These are phyloP conservation scores for Mandrillus leucophaeus DNA, from an alignment of 2,113 vertebrate species.

Conservation along the genomic window DNA sequence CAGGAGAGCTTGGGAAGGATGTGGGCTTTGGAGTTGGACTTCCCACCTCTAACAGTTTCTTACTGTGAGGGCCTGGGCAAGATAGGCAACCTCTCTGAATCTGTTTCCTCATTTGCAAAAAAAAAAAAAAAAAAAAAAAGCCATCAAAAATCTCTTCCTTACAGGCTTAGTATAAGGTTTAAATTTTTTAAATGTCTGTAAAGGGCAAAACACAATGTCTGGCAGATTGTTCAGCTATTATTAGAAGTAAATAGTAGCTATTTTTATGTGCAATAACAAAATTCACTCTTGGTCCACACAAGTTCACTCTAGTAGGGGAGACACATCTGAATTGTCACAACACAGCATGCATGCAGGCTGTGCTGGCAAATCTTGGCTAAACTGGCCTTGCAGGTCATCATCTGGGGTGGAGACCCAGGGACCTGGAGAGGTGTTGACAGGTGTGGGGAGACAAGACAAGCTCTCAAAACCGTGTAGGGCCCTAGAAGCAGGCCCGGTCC, in stretches of 20 bases:
- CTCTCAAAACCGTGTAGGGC: background rate
- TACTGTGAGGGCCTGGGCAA: background rate
- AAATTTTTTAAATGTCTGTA: background rate
- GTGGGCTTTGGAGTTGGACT: background rate
- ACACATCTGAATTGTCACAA: background rate
- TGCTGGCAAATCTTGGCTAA: background rate
- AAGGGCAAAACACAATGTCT: background rate
- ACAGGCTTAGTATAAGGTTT: background rate
- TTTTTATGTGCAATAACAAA: slow-evolving; percentile 24
- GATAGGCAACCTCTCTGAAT: background rate
- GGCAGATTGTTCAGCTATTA: background rate
- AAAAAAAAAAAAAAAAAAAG: background rate
- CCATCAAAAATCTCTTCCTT: background rate
- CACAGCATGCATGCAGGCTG: rapidly evolving
- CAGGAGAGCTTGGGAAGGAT: background rate
- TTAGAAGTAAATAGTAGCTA: slow-evolving; percentile 29
- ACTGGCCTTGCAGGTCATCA: background rate
- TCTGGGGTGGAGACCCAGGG: background rate
- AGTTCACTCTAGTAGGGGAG: background rate
- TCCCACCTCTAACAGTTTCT: background rate
- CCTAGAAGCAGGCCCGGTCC: background rate
- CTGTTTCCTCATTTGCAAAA: background rate
- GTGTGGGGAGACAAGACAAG: too few species aligned
- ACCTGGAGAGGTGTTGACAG: background rate
- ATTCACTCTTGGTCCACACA: background rate